Evolutionary conservation across 2,113 vertebrate species (phyloP), one percentile per base, ranked within the genome.

Genomic region (Polyodon spathula): DNA sequence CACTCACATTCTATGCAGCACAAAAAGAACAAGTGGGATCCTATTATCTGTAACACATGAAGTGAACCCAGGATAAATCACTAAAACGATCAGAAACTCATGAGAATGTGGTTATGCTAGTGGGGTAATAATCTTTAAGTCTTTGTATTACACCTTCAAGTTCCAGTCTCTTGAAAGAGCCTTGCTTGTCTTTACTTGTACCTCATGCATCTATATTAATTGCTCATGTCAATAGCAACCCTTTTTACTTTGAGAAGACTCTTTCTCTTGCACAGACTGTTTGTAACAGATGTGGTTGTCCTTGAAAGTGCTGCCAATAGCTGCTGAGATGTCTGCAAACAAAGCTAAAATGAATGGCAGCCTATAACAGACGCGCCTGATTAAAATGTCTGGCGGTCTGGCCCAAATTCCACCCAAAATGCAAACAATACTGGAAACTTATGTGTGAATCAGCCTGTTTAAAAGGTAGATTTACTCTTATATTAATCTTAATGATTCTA

Each of bases 221-320:
- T 27, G 8, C 41, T 42, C 10, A 43, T 43, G n/a, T 9, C 8
- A 11, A n/a, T 40, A 1, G n/a, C 9, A 17, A 40, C 16, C 40
- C 56, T 42, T 10, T 43, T 58, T 27, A 17, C 40, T 17, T 42
- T 58, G 39, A 58, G 44, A 16, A 44, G 41, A 37, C 42, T 58
- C 56, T 58, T 39, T 56, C 54, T 38, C 56, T 16, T 43, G 44
- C 17, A 17, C 40, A 4, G 40, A 10, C 8, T 40, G 12, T 27
- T 17, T 58, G 40, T 58, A 58, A 58, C 40, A 27, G 17, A 58
- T 43, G 56, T 11, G 56, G 56, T 42, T 44, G 56, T 8, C 56
- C 56, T 27, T 44, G 15, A 12, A 58, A 58, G 56, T 17, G 44
- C 8, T 43, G 56, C 15, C 56, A 27, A 43, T 58, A 16, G 37